Base-by-base conservation (phyloP, 2,888 invertebrate species). In the Galeopsomyia nigrocyanea region DNA sequence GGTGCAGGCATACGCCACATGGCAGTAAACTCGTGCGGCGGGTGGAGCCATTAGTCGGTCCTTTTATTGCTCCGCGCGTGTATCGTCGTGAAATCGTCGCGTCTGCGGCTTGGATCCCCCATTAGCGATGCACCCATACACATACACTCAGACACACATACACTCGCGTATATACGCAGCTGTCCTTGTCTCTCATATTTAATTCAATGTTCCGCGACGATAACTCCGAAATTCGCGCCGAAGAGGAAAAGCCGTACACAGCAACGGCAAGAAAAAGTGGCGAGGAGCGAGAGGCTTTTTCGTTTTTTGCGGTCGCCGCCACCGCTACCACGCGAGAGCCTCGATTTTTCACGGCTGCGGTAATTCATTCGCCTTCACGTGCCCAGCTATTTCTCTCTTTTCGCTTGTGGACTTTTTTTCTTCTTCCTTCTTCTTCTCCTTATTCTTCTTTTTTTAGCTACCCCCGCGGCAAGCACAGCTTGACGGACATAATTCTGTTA, bases 181-280 rank as follows among this genome's bases (percentile, higher is more conserved):
- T 79, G 78, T 76, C 76, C 39, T 39, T 10, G 39, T 39, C 39
- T 79, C 82, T 83, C 81, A 82, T 83, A 83, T 83, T 84, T 83
- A 82, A 84, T 84, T 84, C 83, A 83, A 81, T 80, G 79, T 76
- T 76, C 63, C 63, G 13, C 39, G 61, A 78, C 79, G 76, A 82
- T 83, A 82, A 82, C 81, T 82, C 80, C 78, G 46, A 55, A 17
- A 21, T 16, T 39, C 49, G 55, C 68, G 46, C 58, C 77, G 75
- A 68, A 78, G 78, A 39, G 57, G 21, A 31, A 31, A 39, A 39
- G 39, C 39, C 14, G 19, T 16, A 50, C 14, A 39, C 13, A 39
- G 10, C 39, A 39, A n/a, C n/a, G 13, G 39, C 39, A 39, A 39
- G 39, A 39, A 39, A 39, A 39, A 39, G 39, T 10, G 5, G 39